Evolutionary conservation across 2,797 vertebrate genomes (phyloP).

Genomic region (Spondyliosoma cantharus): DNA sequence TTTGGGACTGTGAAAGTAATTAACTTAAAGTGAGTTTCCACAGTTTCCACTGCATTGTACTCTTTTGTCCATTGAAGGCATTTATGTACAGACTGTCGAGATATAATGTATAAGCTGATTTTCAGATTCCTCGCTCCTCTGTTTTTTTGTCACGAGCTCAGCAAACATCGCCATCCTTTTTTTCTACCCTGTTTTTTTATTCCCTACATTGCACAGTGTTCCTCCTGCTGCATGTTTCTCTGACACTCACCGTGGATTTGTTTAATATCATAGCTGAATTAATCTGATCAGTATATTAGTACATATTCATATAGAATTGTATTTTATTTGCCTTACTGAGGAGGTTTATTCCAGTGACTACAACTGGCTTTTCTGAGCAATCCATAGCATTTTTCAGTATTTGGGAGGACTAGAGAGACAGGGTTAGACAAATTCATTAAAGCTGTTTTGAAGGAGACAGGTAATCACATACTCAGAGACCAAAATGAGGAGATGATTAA

Average conservation of each 20-base stretch:
- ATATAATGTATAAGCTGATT: background rate
- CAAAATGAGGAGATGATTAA: constrained; percentile 53
- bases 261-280: constrained; percentile 32
- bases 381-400: constrained; percentile 20
- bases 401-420: constrained; percentile 7
- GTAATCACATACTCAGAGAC: constrained; percentile 35
- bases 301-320: constrained; percentile 25
- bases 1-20: constrained; percentile 17
- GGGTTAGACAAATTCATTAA: constrained; percentile 22
- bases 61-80: background rate
- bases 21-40: constrained; percentile 22
- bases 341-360: constrained; percentile 1
- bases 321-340: constrained; percentile 22
- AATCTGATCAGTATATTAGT: constrained; percentile 20
- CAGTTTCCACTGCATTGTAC: constrained; percentile 1
- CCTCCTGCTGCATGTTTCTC: constrained; percentile 18
- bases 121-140: constrained; percentile 13
- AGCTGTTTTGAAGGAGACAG: constrained; percentile 26
- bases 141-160: constrained; percentile 14
- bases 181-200: background rate
- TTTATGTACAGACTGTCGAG: background rate
- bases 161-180: constrained; percentile 9
- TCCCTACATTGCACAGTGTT: constrained; percentile 8
- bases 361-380: constrained; percentile 14
- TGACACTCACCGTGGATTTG: constrained; percentile 10